phyloP scores from a whole-genome alignment of 1,140 invertebrate species.

The Orussus abietinus region DNA sequence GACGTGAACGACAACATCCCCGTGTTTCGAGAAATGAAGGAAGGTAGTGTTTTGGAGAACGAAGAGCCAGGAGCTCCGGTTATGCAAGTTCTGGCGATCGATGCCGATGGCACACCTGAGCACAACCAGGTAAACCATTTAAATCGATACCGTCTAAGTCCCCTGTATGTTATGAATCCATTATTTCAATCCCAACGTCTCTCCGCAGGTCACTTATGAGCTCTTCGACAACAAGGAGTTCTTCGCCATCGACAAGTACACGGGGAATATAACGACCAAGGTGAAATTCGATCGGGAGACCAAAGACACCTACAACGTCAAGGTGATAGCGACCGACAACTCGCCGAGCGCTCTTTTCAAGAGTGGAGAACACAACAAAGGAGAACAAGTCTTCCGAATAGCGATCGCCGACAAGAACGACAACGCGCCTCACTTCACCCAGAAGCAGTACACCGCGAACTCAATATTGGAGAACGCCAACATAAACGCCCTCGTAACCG shows the following conservation, averaged over 20 bases:
- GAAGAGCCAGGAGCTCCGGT: constrained; percentile 75
- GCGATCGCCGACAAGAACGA: constrained; percentile 90
- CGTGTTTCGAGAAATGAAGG: constrained; percentile 71
- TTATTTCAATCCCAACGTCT: too few species aligned
- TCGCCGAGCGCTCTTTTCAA: constrained; percentile 72
- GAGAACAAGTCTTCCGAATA: constrained; percentile 75
- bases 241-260: constrained; percentile 74
- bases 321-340: constrained; percentile 80
- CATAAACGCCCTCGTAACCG: constrained; percentile 72
- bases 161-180: too few species aligned
- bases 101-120: constrained; percentile 77
- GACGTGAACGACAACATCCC: constrained; percentile 90
- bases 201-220: constrained; percentile 68
- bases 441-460: constrained; percentile 69
- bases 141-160: constrained; percentile 10
- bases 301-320: constrained; percentile 75
- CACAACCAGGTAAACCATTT: constrained; percentile 77
- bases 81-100: constrained; percentile 81
- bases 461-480: constrained; percentile 78
- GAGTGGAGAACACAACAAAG: constrained; percentile 66
- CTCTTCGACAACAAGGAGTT: constrained; percentile 65
- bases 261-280: constrained; percentile 80
- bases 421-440: constrained; percentile 76
- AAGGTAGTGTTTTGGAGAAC: constrained; percentile 79
- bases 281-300: constrained; percentile 77